phyloP scores from a whole-genome alignment of 92 coral and sea anemone species.

The Ricordea florida region DNA sequence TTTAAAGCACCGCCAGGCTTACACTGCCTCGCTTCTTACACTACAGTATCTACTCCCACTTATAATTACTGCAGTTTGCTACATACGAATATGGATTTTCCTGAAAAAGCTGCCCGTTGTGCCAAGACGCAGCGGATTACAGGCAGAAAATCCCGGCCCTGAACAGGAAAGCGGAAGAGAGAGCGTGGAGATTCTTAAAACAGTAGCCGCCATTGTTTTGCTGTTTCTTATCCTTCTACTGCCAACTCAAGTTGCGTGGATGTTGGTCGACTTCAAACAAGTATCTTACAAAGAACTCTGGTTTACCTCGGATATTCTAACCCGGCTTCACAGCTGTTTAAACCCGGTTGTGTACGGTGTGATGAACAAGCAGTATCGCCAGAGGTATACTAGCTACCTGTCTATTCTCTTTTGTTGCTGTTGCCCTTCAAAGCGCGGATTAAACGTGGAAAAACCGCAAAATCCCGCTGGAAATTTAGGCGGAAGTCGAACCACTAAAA shows the following conservation, averaged over 20 bases:
- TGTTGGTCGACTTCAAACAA: conserved; percentile 71
- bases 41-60: conserved; percentile 76
- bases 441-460: too few species aligned
- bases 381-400: conserved; percentile 32
- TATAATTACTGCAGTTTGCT: conserved; percentile 65
- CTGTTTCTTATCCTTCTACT: conserved; percentile 60
- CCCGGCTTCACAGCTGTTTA: conserved; percentile 72
- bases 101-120: conserved; percentile 36
- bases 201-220: conserved; percentile 68
- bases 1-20: conserved; percentile 21
- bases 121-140: conserved; percentile 19
- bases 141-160: neutral
- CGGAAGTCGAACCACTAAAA: too few species aligned
- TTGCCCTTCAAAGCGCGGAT: neutral
- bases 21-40: conserved; percentile 16
- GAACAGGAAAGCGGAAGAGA: conserved; percentile 52
- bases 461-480: too few species aligned
- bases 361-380: conserved; percentile 74
- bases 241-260: conserved; percentile 83
- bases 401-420: conserved; percentile 5
- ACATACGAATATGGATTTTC: conserved; percentile 58
- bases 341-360: conserved; percentile 81
- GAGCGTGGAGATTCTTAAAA: conserved; percentile 62
- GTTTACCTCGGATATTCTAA: conserved; percentile 58
- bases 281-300: conserved; percentile 40